Evolutionary conservation across 2,797 vertebrate genomes (phyloP).

Genomic region (Parauchenoglanis punctatus): DNA sequence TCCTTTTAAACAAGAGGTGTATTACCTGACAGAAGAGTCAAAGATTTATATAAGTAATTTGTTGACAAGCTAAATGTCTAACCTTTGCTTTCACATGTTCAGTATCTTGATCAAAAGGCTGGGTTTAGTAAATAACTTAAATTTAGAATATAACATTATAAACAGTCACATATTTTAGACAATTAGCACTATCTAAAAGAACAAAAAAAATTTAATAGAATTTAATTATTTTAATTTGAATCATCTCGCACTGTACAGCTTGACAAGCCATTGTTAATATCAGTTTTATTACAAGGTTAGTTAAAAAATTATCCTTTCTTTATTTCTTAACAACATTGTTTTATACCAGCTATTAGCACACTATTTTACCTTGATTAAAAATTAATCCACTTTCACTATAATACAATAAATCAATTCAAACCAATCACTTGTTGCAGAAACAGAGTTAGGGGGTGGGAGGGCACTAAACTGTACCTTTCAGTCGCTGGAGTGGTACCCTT

Average conservation of each 20-base stretch:
- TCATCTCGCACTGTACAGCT: background rate
- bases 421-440: conserved; percentile 32
- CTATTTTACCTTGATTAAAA: background rate
- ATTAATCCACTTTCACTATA: background rate
- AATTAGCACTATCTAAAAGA: background rate
- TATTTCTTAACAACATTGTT: background rate
- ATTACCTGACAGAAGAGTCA: conserved; percentile 40
- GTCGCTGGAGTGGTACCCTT: background rate
- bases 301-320: background rate
- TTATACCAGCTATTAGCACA: background rate
- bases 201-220: background rate
- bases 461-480: background rate
- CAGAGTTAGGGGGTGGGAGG: background rate
- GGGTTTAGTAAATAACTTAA: background rate
- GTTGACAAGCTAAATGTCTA: background rate
- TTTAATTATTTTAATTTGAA: background rate
- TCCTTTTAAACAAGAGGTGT: conserved; percentile 50
- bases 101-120: background rate
- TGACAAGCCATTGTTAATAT: background rate
- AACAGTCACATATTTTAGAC: background rate
- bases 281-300: background rate
- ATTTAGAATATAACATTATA: background rate
- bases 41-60: background rate
- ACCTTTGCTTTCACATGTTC: background rate
- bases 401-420: background rate